Evolutionary conservation across 2,888 invertebrate genomes (phyloP).

Genomic region (Calameuta pallipes): DNA sequence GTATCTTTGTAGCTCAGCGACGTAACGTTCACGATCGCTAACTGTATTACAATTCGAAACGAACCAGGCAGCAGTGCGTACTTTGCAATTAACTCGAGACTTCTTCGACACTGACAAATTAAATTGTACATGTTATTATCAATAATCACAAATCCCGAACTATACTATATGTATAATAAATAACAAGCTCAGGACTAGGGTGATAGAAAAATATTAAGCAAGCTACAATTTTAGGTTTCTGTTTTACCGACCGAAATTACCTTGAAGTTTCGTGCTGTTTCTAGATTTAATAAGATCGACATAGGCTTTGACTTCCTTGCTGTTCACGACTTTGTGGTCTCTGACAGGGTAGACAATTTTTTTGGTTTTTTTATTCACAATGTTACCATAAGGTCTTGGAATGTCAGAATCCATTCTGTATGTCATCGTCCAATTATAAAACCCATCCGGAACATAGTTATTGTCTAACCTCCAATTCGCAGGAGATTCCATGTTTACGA

Average conservation of each 20-base stretch:
- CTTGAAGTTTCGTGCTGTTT: neutral
- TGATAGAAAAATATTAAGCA: neutral
- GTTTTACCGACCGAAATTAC: neutral
- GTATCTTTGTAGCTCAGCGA: slow-evolving; percentile 64
- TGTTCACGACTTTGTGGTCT: neutral
- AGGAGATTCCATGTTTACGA: slow-evolving; percentile 63
- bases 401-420: slow-evolving; percentile 67
- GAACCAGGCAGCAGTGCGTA: neutral
- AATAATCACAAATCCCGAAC: neutral
- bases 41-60: slow-evolving; percentile 17
- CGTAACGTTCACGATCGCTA: slow-evolving; percentile 60
- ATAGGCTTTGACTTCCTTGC: neutral
- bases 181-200: neutral
- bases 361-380: slow-evolving; percentile 43
- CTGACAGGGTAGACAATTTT: neutral
- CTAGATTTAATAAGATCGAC: neutral
- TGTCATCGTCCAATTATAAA: slow-evolving; percentile 70
- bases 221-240: neutral
- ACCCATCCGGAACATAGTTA: slow-evolving; percentile 38
- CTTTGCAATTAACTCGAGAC: neutral
- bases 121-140: neutral
- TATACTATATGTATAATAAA: neutral
- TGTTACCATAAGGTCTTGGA: slow-evolving; percentile 58
- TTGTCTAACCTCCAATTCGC: slow-evolving; percentile 14
- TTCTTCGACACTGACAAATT: neutral